Base-by-base conservation (phyloP, 30 jellyfish, hydroid and myxozoan genomes). In the Hydractinia echinata region DNA sequence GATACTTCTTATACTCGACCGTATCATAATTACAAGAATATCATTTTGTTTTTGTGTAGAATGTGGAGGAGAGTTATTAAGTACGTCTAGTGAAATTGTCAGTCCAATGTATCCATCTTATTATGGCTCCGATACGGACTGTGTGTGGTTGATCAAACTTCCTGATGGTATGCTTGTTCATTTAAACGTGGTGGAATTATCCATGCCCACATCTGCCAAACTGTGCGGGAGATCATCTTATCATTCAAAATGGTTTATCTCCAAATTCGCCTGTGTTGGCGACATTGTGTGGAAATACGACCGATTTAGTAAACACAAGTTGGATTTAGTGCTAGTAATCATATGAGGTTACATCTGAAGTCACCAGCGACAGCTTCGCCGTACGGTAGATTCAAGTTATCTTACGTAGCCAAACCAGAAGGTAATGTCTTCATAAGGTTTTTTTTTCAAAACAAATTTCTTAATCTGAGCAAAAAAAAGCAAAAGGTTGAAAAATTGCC, bases 31-130 rank as follows among this genome's bases (percentile, higher is more conserved):
- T 30, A 30, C 44, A 30, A 30, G 44, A 30, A 30, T 30, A 30
- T 2, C 44, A 30, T 30, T 30, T 30, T 30, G 44, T 30, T 30
- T 30, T 30, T 30, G 1, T 30, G 44, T 30, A 30, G 44, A 30
- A 2, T 30, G 44, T 30, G 97, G 97, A 53, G 97, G 97, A 55
- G 61, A 16, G 9, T 54, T 74, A 4, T 8, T 39, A 56, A 80
- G 95, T 71, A 30, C 84, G 61, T 76, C 73, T 39, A 95, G 95
- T 4, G 90, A 79, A 14, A 80, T 90, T 64, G 71, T 53, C n/a
- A 72, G 93, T 18, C 97, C 97, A 13, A 60, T 81, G 72, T 90
- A 62, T 76, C 97, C 97, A 16, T 20, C 49, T 14, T 83, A 90
- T 6, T 90, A 90, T 81, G 89, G 94, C 4, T 71, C 85, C 48